Conservation (phyloP, 2,113 vertebrate genomes). For the Chionis minor region DNA sequence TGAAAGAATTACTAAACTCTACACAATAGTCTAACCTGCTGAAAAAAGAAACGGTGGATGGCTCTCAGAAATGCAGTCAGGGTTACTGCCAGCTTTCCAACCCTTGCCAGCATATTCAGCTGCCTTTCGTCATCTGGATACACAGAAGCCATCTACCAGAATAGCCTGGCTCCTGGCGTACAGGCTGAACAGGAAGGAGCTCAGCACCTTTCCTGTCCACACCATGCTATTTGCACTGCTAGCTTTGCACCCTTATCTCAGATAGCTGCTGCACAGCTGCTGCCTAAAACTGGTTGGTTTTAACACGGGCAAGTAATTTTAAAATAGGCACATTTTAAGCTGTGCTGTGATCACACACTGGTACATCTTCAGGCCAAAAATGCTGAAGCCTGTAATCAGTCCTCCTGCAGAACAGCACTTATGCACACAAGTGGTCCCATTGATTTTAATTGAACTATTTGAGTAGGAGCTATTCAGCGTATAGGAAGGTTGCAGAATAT, state of each 20-base stretch:
- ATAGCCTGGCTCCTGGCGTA: neutral
- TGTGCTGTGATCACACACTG: neutral
- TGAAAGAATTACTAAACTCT: neutral
- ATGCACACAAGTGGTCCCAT: neutral
- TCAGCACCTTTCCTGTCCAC: constrained; percentile 31
- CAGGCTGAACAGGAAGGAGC: constrained; percentile 28
- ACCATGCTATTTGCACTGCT: neutral
- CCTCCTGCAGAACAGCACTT: neutral
- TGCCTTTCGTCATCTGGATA: constrained; percentile 11
- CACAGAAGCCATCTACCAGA: constrained; percentile 29
- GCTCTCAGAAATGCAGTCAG: neutral
- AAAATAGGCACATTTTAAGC: neutral
- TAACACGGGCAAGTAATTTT: neutral
- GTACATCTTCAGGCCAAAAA: neutral
- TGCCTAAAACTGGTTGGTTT: neutral
- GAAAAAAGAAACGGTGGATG: neutral
- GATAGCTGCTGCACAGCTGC: constrained; percentile 33
- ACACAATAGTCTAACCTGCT: neutral
- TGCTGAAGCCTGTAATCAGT: neutral
- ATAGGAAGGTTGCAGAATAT: neutral
- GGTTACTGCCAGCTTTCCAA: neutral
- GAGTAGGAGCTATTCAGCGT: neutral
- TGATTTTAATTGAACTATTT: neutral
- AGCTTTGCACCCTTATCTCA: constrained; percentile 20
- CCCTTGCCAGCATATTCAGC: constrained; percentile 3